Evolutionary conservation across 1,140 invertebrate species (phyloP).

Genomic region (Cydia pomonella): DNA sequence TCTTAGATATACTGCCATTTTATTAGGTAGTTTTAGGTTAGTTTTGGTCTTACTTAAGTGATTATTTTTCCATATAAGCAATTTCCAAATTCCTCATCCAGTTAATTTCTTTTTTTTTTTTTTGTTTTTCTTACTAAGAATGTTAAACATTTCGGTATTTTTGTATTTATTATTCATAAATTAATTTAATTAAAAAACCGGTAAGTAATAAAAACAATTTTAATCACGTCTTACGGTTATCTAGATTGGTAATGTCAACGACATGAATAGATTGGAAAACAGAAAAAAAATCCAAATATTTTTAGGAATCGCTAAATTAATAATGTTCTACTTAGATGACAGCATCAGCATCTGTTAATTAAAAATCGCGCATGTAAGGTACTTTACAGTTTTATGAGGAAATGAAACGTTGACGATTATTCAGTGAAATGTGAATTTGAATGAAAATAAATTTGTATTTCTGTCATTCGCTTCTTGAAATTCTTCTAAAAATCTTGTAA

Average conservation of each 20-base stretch:
- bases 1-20: conserved; percentile 11
- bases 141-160: too few relatives aligned
- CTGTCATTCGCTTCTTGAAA: background rate
- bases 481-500: too few relatives aligned
- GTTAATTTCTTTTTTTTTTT: background rate
- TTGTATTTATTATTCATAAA: too few relatives aligned
- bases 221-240: too few relatives aligned
- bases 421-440: background rate
- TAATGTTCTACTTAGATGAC: background rate
- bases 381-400: background rate
- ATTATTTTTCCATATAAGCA: background rate
- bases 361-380: background rate
- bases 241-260: too few relatives aligned
- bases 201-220: too few relatives aligned
- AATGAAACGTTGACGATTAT: background rate
- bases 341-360: background rate
- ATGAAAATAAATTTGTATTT: background rate
- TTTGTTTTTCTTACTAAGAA: background rate
- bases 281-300: background rate
- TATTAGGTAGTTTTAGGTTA: background rate
- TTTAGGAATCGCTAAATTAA: background rate
- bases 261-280: too few relatives aligned
- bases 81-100: background rate
- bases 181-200: too few relatives aligned
- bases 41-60: background rate